Conservation (phyloP, 2,797 vertebrate genomes). For the Chiroxiphia lanceolata region DNA sequence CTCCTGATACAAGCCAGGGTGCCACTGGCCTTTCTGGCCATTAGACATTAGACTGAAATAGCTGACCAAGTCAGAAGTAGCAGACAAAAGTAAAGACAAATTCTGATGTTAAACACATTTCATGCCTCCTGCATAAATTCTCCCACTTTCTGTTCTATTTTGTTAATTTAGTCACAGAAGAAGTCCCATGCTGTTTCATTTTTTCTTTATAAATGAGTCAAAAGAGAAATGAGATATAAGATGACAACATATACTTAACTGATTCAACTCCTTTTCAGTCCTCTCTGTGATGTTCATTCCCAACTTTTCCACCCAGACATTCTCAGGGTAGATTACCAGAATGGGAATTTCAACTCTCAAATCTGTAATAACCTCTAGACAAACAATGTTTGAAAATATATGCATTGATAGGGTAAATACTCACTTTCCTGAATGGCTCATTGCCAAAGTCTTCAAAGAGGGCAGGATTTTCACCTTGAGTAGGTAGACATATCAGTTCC, state of each 20-base stretch:
- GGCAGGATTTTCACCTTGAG: not conserved
- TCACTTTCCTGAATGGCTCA: not conserved
- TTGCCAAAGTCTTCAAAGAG: not conserved
- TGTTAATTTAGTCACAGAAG: constrained; percentile 4
- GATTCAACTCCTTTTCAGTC: not conserved
- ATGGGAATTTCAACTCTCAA: not conserved
- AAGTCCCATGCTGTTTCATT: not conserved
- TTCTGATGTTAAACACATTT: not conserved
- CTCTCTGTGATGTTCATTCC: not conserved
- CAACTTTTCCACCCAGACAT: not conserved
- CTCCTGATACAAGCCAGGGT: not conserved
- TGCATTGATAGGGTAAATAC: not conserved
- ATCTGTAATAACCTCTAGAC: not conserved
- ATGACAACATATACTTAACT: not conserved
- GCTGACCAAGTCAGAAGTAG: not conserved
- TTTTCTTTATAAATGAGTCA: not conserved
- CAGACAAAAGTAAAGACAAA: not conserved
- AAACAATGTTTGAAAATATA: not conserved
- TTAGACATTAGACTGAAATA: not conserved
- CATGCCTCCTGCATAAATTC: not conserved
- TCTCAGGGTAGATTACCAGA: not conserved
- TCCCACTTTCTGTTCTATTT: constrained; percentile 9
- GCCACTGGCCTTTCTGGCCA: not conserved
- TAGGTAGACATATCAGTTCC: not conserved
- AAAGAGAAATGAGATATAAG: not conserved